Evolutionary conservation across 2,797 vertebrate genomes (phyloP).

Genomic region (Menidia menidia): DNA sequence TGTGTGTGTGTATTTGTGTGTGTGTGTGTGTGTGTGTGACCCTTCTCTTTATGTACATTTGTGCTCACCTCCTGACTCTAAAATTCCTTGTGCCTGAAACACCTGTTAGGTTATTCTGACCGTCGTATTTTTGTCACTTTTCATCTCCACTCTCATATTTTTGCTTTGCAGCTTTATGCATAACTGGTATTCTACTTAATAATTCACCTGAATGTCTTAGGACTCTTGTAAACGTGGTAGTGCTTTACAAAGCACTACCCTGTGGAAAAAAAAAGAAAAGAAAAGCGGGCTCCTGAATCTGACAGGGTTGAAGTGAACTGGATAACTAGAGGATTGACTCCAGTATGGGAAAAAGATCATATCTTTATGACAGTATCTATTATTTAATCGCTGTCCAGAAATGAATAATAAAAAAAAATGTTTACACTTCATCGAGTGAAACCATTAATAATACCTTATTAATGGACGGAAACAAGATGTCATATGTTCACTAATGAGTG

Average conservation of each 20-base stretch:
- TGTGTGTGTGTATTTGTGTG: neutral
- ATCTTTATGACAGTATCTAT: too few species aligned
- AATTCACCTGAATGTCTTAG: neutral
- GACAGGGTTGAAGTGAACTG: too few species aligned
- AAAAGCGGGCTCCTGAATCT: too few species aligned
- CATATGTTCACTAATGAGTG: neutral
- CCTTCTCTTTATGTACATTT: neutral
- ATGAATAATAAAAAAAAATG: neutral
- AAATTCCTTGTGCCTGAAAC: neutral
- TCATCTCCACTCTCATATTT: neutral
- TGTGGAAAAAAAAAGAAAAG: neutral
- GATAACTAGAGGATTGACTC: neutral
- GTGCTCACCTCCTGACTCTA: neutral
- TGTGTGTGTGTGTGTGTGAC: neutral
- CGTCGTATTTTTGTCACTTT: neutral
- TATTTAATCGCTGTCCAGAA: too few species aligned
- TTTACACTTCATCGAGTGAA: neutral
- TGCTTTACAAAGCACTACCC: neutral
- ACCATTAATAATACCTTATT: neutral
- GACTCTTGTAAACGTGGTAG: neutral
- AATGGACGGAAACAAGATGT: neutral
- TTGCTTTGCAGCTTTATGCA: neutral
- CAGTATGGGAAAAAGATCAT: too few species aligned
- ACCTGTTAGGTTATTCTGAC: neutral
- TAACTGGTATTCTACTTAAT: neutral